Base-by-base conservation (phyloP, 1,140 invertebrate species). In the Apocrypta bakeri region DNA sequence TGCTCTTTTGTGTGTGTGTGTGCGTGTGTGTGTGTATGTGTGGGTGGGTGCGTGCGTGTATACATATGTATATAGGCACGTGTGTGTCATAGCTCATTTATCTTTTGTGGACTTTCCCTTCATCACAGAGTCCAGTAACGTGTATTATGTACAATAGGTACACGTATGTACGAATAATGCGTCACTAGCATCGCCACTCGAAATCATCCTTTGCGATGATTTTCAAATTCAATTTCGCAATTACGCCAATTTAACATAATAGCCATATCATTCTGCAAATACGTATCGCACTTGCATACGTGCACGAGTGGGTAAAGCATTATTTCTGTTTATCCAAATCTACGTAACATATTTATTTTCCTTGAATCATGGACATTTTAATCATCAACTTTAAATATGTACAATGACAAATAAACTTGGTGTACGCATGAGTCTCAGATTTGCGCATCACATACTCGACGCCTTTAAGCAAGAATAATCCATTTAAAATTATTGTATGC, bases 11-110 rank as follows among this genome's bases (percentile, higher is more conserved):
- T n/a, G n/a, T n/a, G n/a, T n/a, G n/a, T n/a, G n/a, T n/a, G n/a
- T n/a, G n/a, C n/a, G n/a, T n/a, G n/a, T n/a, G n/a, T n/a, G n/a
- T n/a, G n/a, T n/a, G n/a, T 37, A 37, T 37, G 33, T 37, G 42
- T 12, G 14, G 21, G 12, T 2, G 2, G 0, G 42, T 37, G 42
- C 31, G 31, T 33, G 4, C 8, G 69, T 72, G 42, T 40, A 72
- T n/a, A n/a, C n/a, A n/a, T n/a, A n/a, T n/a, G n/a, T n/a, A n/a
- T n/a, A n/a, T n/a, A n/a, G n/a, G n/a, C n/a, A n/a, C n/a, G n/a
- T n/a, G n/a, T 42, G 24, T 72, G 69, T 72, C 69, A 72, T 40
- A 21, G 69, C 69, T 72, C 37, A 37, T 72, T 72, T 72, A 72
- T 72, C 69, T 11, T 72, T 72, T 33, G 37, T n/a, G 69, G 69